These are phyloP conservation scores for Brachynemurus nebulosus DNA, from an alignment of 2,888 invertebrate genomes.

Conservation along the genomic window DNA sequence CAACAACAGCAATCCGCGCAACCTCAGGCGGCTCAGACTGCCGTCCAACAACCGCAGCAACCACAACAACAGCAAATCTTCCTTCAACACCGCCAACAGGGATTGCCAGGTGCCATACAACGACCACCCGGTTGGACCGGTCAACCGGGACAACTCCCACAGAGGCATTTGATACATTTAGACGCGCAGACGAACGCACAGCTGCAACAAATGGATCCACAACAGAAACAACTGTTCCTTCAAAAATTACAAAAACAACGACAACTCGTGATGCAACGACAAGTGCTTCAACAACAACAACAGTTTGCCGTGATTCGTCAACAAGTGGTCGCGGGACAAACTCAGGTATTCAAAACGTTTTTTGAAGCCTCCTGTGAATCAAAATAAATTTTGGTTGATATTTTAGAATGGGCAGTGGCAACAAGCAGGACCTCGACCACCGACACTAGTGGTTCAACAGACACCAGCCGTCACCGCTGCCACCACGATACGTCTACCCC, in stretches of 20 bases:
- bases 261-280: constrained; percentile 47
- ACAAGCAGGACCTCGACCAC: constrained; percentile 4
- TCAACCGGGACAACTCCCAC: constrained; percentile 24
- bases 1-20: constrained; percentile 32
- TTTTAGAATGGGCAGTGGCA: constrained; percentile 9
- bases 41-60: constrained; percentile 27
- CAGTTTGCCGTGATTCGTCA: constrained; percentile 7
- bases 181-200: constrained; percentile 76
- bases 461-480: constrained; percentile 1
- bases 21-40: constrained; percentile 25
- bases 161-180: constrained; percentile 61
- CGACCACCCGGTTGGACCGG: constrained; percentile 23
- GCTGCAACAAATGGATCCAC: constrained; percentile 65
- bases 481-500: constrained; percentile 9
- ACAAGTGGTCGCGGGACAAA: constrained; percentile 7
- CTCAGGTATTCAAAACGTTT: no score
- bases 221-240: constrained; percentile 66
- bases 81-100: constrained; percentile 17
- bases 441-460: constrained; percentile 8
- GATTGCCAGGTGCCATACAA: constrained; percentile 11
- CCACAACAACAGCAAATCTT: constrained; percentile 26
- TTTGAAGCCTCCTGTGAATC: no score
- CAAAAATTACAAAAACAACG: constrained; percentile 59
- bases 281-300: constrained; percentile 7
- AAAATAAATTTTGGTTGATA: no score